Conservation (phyloP, 2,113 vertebrate species). For the Semicossyphus pulcher region DNA sequence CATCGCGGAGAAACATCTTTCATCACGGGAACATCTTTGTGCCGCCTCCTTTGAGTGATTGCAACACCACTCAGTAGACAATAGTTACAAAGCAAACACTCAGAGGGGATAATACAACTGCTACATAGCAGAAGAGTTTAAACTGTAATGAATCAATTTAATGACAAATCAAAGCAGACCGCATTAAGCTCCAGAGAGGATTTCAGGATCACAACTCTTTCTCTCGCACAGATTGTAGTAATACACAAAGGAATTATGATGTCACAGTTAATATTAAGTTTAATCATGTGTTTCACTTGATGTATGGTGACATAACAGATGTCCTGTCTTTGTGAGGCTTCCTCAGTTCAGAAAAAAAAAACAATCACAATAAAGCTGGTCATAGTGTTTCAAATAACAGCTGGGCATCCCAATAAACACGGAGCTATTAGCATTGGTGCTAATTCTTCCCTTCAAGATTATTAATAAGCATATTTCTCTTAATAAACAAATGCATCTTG, state of each 20-base stretch:
- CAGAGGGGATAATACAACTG: slow-evolving; percentile 13
- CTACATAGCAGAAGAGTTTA: slow-evolving; percentile 5
- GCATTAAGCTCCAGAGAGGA: neutral
- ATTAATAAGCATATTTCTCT: neutral
- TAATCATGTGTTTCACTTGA: slow-evolving; percentile 12
- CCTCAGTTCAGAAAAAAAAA: slow-evolving; percentile 7
- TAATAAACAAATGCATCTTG: slow-evolving; percentile 4
- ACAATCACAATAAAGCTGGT: neutral
- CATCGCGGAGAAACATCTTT: neutral
- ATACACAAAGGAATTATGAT: slow-evolving; percentile 8
- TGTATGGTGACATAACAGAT: slow-evolving; percentile 3
- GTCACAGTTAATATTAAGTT: neutral
- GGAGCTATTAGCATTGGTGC: neutral
- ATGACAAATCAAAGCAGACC: slow-evolving; percentile 2
- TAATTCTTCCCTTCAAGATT: neutral
- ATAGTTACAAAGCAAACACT: neutral
- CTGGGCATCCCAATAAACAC: slow-evolving; percentile 37
- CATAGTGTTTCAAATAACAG: slow-evolving; percentile 9
- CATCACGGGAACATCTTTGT: neutral
- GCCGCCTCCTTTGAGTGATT: neutral
- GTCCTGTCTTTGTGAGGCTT: neutral
- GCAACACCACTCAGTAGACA: neutral
- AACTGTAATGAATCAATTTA: neutral
- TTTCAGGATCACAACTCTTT: slow-evolving; percentile 1
- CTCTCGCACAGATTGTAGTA: slow-evolving; percentile 3